These are phyloP conservation scores for Xestia c-nigrum DNA, from an alignment of 2,888 invertebrate species.

Conservation along the genomic window DNA sequence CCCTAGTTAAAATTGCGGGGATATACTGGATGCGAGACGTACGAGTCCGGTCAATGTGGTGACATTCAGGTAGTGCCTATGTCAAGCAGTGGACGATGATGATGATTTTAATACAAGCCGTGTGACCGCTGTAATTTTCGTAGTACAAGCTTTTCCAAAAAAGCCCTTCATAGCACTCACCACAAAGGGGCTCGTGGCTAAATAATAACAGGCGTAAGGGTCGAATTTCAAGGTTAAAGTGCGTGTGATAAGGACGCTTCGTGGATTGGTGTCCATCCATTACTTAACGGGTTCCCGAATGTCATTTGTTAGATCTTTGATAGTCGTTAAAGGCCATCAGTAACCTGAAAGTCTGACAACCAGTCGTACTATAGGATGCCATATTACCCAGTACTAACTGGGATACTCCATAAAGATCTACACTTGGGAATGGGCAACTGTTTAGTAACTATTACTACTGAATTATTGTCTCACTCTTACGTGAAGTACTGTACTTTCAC, in stretches of 20 bases:
- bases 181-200: not conserved
- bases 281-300: not conserved
- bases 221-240: not conserved
- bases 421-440: too few species aligned
- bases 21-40: too few species aligned
- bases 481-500: too few species aligned
- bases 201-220: not conserved
- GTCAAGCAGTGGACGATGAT: too few species aligned
- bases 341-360: not conserved
- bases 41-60: too few species aligned
- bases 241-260: accelerated
- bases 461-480: too few species aligned
- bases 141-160: not conserved
- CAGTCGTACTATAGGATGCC: not conserved
- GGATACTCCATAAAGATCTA: too few species aligned
- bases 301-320: not conserved
- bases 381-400: too few species aligned
- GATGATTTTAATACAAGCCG: not conserved
- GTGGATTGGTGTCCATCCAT: not conserved
- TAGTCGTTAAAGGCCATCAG: not conserved
- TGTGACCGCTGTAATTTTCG: not conserved
- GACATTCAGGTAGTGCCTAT: too few species aligned
- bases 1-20: too few species aligned
- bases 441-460: too few species aligned
- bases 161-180: not conserved